phyloP scores from a whole-genome alignment of 2,888 invertebrate genomes.

The Colostygia pectinataria region DNA sequence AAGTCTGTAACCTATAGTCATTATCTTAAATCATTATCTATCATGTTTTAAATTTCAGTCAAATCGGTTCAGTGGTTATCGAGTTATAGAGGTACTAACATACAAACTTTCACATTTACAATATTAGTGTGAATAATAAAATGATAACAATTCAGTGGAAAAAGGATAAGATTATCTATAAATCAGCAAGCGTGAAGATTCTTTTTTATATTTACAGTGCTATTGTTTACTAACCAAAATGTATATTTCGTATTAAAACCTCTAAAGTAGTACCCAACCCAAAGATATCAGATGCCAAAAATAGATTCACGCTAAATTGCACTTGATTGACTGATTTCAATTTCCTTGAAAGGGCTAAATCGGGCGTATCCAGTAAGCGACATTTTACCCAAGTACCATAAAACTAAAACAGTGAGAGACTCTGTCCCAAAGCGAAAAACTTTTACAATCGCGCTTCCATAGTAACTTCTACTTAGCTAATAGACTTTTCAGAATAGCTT shows the following conservation, averaged over 20 bases:
- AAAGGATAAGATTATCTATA: too few relatives aligned
- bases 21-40: too few relatives aligned
- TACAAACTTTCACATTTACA: too few relatives aligned
- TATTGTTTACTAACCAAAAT: too few relatives aligned
- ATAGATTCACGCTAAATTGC: constrained; percentile 4
- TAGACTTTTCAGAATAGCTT: constrained; percentile 10
- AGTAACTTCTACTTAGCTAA: constrained; percentile 31
- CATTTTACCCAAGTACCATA: constrained; percentile 32
- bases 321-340: constrained; percentile 16
- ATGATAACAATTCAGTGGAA: too few relatives aligned
- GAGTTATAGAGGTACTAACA: too few relatives aligned
- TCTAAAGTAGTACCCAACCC: background rate
- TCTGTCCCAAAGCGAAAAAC: constrained; percentile 64
- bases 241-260: background rate
- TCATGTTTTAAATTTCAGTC: too few relatives aligned
- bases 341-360: constrained; percentile 8
- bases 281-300: constrained; percentile 1
- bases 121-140: too few relatives aligned
- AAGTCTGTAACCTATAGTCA: too few relatives aligned
- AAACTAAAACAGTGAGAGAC: constrained; percentile 63
- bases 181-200: too few relatives aligned
- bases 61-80: too few relatives aligned
- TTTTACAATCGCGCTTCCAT: constrained; percentile 60
- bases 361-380: constrained; percentile 17
- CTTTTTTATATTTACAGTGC: too few relatives aligned